phyloP scores from a whole-genome alignment of 2,113 vertebrate genomes.

The Malurus alboscapulatus region DNA sequence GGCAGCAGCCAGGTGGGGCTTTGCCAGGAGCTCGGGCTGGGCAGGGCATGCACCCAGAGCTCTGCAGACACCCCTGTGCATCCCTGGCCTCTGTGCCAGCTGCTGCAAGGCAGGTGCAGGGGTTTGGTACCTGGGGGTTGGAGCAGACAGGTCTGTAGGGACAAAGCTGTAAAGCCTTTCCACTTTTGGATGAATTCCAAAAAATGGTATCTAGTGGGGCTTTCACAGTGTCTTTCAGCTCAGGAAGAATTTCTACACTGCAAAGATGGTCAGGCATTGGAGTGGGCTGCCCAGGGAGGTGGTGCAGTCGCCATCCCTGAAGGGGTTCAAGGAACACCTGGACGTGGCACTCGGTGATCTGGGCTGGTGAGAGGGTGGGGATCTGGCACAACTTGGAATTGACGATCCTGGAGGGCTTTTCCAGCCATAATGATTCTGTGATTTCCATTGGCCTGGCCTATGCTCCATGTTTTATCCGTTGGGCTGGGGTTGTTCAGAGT shows the following conservation, averaged over 20 bases:
- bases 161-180: not conserved
- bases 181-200: fast-evolving
- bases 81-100: not conserved
- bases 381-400: fast-evolving
- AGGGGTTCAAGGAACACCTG: too few relatives aligned
- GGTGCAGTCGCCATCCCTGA: not conserved
- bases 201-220: not conserved
- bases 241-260: not conserved
- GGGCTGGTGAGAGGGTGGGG: not conserved
- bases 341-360: not conserved
- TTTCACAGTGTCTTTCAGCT: not conserved
- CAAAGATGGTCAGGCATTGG: too few relatives aligned
- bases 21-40: fast-evolving
- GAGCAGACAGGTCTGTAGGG: not conserved
- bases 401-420: not conserved
- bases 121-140: not conserved
- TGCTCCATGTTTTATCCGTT: not conserved
- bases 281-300: not conserved
- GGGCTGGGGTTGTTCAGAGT: not conserved
- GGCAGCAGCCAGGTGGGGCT: not conserved
- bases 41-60: fast-evolving
- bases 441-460: not conserved
- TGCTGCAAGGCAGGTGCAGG: not conserved
- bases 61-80: not conserved
- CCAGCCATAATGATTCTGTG: not conserved